Base-by-base conservation (phyloP, 2,113 vertebrate species). In the Lucifuga dentata region DNA sequence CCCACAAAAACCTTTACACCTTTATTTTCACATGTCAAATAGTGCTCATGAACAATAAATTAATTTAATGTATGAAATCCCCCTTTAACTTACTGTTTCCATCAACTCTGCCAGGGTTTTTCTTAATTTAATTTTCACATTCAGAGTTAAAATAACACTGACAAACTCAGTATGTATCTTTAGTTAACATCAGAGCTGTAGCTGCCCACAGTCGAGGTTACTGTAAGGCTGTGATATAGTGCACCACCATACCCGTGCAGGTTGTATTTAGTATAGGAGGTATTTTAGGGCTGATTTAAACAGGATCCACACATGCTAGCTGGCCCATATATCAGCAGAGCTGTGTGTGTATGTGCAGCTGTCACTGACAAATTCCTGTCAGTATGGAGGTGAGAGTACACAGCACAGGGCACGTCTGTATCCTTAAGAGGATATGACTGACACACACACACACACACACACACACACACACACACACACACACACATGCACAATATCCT, bases 271-370 rank as follows among this genome's bases (percentile, higher is more conserved):
- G 43, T 7, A 13, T 43, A 50, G 45, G 51, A 12, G 45, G 15
- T 65, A 76, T 87, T 81, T 72, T 32, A 52, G 35, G 16, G 52
- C 40, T 45, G 48, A 59, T 15, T 21, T 50, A 13, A 73, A 64
- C 45, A 56, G 33, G 66, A 57, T 77, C 44, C 50, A 45, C 73
- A 66, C 40, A 56, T 59, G 65, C 48, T 65, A 55, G 79, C 39
- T 23, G 56, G 50, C 45, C 67, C 57, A 69, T 78, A 53, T 51
- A 73, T 74, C 64, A 78, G 35, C 44, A 53, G 40, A 73, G 57
- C 56, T n/a, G 66, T 84, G 41, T n/a, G 63, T 84, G 45, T 61
- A 60, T 56, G 63, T 73, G 79, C 68, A 73, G 77, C 71, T 86
- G 79, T 86, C 66, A 23, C 6, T 21, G 39, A 40, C 77, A 73